Evolutionary conservation across 2,113 vertebrate species (phyloP), one percentile per base, ranked within the genome.

Genomic region (Tiliqua scincoides): DNA sequence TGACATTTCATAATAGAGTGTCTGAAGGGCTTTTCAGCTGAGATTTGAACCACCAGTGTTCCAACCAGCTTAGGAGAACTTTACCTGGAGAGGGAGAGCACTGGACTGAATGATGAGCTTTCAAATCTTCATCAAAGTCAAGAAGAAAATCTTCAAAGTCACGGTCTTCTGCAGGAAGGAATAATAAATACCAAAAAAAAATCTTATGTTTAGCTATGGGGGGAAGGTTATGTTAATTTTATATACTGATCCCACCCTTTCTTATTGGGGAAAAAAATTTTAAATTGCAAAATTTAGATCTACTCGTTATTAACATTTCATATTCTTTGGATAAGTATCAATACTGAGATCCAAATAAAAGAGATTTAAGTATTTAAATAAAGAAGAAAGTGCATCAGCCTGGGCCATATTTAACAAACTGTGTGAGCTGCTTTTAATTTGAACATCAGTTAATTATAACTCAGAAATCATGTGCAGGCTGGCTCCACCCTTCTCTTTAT

Each of bases 31-130:
- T 27, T 67, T 30, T 32, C 54, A 67, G 67, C 6, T 68, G 37
- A 43, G 4, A 70, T 18, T 35, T 10, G 59, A 61, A 62, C 10
- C 40, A 30, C 5, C 54, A 17, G 6, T 57, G n/a, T 18, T 40
- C n/a, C 43, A 14, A 21, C 43, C 3, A 25, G 32, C 30, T 11
- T 85, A 48, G 1, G 10, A 79, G 86, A 82, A 83, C 78, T 91
- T 87, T 96, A 99, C 98, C 98, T 97, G 98, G 98, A 65, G 97
- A 92, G 15, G 98, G 98, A 73, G 97, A 97, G 86, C 98, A 99
- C 21, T 98, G 98, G 37, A 98, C 97, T 0, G 97, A 97, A 84
- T 97, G 98, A 54, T 98, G 97, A 79, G 94, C 94, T 95, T 98
- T 97, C 74, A 97, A 92, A 92, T 98, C 98, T 86, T 98, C 98